A percentile compares a stretch with the other conserved stretches of the same genome.
Conservation (phyloP, 2,888 invertebrate genomes). For the Cephus pygmeus region DNA sequence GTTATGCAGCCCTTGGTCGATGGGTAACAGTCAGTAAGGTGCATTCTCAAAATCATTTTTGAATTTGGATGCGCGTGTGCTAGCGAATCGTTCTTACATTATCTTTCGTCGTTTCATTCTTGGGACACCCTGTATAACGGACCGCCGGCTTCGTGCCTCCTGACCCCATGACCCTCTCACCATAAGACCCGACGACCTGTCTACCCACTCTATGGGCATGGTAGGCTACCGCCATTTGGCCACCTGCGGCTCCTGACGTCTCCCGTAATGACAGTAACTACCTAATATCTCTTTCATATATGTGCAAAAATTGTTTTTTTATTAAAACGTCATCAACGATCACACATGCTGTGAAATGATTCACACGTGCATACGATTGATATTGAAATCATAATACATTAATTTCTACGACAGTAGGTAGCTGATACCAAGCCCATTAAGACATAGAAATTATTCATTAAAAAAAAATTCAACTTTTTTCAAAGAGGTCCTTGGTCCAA, state of each 20-base stretch:
- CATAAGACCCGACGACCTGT: slow-evolving; percentile 36
- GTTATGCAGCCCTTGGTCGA: not conserved
- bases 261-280: slow-evolving; percentile 36
- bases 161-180: slow-evolving; percentile 49
- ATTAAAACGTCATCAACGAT: not conserved
- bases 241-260: slow-evolving; percentile 54
- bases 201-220: slow-evolving; percentile 40
- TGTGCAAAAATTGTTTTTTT: not conserved
- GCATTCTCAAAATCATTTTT: not conserved
- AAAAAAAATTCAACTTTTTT: not conserved
- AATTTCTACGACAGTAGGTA: not conserved
- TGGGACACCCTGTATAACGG: slow-evolving; percentile 11
- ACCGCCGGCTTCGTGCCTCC: slow-evolving; percentile 30
- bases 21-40: not conserved
- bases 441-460: not conserved
- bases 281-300: not conserved
- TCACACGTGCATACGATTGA: no score
- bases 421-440: not conserved
- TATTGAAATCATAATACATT: not conserved
- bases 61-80: not conserved
- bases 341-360: not conserved
- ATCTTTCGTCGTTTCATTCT: not conserved
- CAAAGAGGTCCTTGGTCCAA: not conserved
- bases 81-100: not conserved
- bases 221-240: slow-evolving; percentile 44